Conservation (phyloP, 2,888 invertebrate species). For the Agonum fuliginosum region DNA sequence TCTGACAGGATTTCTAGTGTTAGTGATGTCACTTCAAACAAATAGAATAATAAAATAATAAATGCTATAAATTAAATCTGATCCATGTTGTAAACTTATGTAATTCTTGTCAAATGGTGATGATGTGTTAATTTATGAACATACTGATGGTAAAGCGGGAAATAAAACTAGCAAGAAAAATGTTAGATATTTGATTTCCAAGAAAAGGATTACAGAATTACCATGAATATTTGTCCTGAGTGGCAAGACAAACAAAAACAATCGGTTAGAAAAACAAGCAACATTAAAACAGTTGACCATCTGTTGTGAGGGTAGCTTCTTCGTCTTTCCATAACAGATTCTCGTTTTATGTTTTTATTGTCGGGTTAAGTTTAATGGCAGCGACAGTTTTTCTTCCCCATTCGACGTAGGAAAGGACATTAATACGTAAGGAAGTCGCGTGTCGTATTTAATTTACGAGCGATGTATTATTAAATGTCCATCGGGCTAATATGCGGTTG, state of each 20-base stretch:
- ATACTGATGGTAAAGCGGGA: neutral
- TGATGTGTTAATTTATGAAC: neutral
- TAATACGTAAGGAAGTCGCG: constrained; percentile 63
- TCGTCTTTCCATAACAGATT: constrained; percentile 41
- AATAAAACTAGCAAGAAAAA: constrained; percentile 5
- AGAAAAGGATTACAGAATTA: constrained; percentile 10
- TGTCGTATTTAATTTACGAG: constrained; percentile 67
- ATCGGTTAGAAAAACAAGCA: constrained; percentile 49
- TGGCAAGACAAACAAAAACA: constrained; percentile 36
- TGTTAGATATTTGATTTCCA: constrained; percentile 17
- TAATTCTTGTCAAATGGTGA: too few species aligned
- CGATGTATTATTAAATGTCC: constrained; percentile 68
- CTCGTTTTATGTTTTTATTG: constrained; percentile 58
- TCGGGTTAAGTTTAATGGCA: constrained; percentile 43
- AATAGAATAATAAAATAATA: too few species aligned
- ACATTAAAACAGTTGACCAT: constrained; percentile 50
- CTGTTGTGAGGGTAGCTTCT: constrained; percentile 33
- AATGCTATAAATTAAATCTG: too few species aligned
- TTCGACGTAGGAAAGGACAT: constrained; percentile 25
- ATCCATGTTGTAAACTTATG: too few species aligned
- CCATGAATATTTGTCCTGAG: constrained; percentile 17
- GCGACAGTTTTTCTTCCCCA: constrained; percentile 43
- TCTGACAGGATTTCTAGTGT: too few species aligned
- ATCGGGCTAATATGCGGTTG: constrained; percentile 67
- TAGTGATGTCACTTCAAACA: too few species aligned